Evolutionary conservation across 2,797 vertebrate genomes (phyloP).

Genomic region (Coranthus polyacanthus): DNA sequence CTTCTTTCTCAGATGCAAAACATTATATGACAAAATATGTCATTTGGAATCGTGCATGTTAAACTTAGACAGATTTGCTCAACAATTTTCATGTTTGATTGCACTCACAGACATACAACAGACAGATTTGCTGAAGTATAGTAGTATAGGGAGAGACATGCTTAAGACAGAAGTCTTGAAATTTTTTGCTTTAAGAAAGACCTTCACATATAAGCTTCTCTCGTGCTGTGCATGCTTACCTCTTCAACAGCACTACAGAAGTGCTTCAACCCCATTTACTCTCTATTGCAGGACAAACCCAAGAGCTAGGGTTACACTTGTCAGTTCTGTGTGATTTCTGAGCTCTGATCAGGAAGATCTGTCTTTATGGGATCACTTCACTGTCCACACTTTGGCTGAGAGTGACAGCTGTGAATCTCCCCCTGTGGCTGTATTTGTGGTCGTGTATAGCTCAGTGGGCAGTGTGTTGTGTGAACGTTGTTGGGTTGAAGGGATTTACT

Average conservation of each 20-base stretch:
- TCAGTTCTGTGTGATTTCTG: slow-evolving; percentile 43
- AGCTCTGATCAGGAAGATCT: slow-evolving; percentile 52
- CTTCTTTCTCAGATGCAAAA: no score
- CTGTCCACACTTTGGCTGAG: slow-evolving; percentile 42
- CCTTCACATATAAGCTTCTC: no score
- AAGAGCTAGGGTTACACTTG: slow-evolving; percentile 32
- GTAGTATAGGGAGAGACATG: no score
- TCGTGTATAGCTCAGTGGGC: slow-evolving; percentile 34
- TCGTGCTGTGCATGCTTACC: not conserved
- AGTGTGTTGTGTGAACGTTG: slow-evolving; percentile 33
- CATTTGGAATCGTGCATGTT: no score
- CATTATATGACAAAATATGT: no score
- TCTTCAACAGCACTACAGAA: slow-evolving; percentile 17
- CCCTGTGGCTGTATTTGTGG: slow-evolving; percentile 37
- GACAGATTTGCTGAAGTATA: no score
- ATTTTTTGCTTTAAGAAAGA: no score
- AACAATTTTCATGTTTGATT: no score
- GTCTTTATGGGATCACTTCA: slow-evolving; percentile 44
- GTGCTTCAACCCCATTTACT: slow-evolving; percentile 10
- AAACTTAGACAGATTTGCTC: no score
- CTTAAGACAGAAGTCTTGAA: no score
- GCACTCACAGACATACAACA: no score
- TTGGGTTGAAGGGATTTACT: slow-evolving; percentile 30
- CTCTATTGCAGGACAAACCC: slow-evolving; percentile 33
- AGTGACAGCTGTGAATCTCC: slow-evolving; percentile 52